Percentiles rank a stretch among this genome's conserved stretches.
Evolutionary conservation across 2,797 vertebrate species (phyloP).

Genomic region (Galaxias olidus): DNA sequence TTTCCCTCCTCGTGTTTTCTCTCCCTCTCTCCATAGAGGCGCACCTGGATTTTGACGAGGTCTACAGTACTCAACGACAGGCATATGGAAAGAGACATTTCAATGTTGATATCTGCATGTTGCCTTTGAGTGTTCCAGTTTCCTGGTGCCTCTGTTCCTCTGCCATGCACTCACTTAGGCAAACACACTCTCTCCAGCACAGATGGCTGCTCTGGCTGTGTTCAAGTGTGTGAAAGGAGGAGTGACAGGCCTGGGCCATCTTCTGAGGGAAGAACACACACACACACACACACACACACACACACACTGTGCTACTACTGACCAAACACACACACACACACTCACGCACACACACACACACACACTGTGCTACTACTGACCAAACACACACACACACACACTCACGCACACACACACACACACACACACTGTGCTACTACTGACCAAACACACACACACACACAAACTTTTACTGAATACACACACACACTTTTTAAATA

Average conservation of each 20-base stretch:
- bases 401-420: constrained; percentile 7
- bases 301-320: constrained; percentile 33
- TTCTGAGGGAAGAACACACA: constrained; percentile 33
- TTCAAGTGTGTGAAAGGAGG: constrained; percentile 36
- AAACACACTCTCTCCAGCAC: constrained; percentile 9
- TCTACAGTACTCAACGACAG: too few relatives aligned
- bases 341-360: constrained; percentile 12
- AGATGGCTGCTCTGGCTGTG: constrained; percentile 58
- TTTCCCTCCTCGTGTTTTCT: too few relatives aligned
- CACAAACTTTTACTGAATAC: constrained; percentile 20
- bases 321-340: not conserved
- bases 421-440: too few relatives aligned
- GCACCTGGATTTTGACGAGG: too few relatives aligned
- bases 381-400: not conserved
- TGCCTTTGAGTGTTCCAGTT: too few relatives aligned
- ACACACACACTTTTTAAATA: too few relatives aligned
- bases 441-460: constrained; percentile 1
- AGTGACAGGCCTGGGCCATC: constrained; percentile 35
- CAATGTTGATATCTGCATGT: too few relatives aligned
- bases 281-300: constrained; percentile 28
- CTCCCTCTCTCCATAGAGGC: too few relatives aligned
- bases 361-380: constrained; percentile 3
- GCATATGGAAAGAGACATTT: too few relatives aligned
- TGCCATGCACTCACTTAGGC: not conserved
- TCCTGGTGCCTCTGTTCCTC: not conserved